Evolutionary conservation across 2,888 invertebrate genomes (phyloP).

Genomic region (Tenthredo notha): DNA sequence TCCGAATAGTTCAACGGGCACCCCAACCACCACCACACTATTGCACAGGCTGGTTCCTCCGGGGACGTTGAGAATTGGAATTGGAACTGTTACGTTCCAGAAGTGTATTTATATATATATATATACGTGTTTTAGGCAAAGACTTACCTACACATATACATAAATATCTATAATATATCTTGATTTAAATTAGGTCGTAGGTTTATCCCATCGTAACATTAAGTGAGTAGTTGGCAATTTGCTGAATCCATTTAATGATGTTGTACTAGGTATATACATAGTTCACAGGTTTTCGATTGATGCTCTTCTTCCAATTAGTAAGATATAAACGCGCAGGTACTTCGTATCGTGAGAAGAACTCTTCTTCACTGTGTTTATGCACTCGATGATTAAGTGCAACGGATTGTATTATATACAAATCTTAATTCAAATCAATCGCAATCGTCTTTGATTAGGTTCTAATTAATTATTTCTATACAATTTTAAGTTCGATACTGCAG

Average conservation of each 20-base stretch:
- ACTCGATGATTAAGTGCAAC: background rate
- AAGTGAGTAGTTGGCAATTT: slow-evolving; percentile 62
- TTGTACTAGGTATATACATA: slow-evolving; percentile 7
- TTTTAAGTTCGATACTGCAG: background rate
- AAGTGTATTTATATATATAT: slow-evolving; percentile 59
- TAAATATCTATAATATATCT: slow-evolving; percentile 63
- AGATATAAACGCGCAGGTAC: background rate
- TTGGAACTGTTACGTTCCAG: slow-evolving; percentile 65
- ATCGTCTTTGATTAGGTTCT: background rate
- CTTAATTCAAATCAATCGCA: background rate
- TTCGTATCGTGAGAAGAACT: background rate
- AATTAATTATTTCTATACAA: background rate
- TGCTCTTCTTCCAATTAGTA: background rate
- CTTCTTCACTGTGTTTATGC: background rate
- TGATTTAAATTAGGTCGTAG: slow-evolving; percentile 71
- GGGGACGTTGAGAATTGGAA: slow-evolving; percentile 61
- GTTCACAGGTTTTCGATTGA: background rate
- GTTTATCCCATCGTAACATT: slow-evolving; percentile 26
- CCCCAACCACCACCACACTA: background rate
- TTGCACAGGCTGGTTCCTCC: slow-evolving; percentile 50
- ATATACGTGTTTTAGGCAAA: background rate
- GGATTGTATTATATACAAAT: background rate
- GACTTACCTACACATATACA: background rate
- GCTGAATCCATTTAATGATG: slow-evolving; percentile 67
- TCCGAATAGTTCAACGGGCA: slow-evolving; percentile 50